Evolutionary conservation across 2,888 invertebrate genomes (phyloP).

Genomic region (Trileptium ribeirensis): DNA sequence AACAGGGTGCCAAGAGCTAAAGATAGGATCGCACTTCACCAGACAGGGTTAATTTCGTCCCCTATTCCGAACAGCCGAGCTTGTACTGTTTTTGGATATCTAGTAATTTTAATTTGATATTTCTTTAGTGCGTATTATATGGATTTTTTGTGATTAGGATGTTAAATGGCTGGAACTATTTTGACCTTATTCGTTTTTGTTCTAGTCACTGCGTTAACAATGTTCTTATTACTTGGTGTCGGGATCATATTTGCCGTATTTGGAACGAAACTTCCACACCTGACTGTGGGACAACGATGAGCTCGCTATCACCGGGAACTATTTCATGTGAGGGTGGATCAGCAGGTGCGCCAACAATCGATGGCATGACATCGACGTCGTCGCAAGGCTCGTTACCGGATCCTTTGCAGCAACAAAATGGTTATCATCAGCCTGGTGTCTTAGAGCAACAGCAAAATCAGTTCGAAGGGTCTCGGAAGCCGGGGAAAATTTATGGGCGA

Average conservation of each 20-base stretch:
- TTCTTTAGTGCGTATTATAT: too few relatives aligned
- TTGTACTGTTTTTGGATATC: too few relatives aligned
- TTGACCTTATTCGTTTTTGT: conserved; percentile 35
- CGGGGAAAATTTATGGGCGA: conserved; percentile 24
- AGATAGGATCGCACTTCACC: too few relatives aligned
- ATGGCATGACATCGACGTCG: background rate
- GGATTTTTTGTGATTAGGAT: too few relatives aligned
- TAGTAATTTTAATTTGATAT: too few relatives aligned
- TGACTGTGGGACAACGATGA: conserved; percentile 68
- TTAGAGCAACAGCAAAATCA: conserved; percentile 33
- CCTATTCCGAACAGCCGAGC: too few relatives aligned
- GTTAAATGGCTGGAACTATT: too few relatives aligned
- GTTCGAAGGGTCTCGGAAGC: conserved; percentile 22
- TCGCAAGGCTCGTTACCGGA: background rate
- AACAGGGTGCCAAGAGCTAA: too few relatives aligned
- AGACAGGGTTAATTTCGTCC: too few relatives aligned
- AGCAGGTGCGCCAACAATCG: background rate
- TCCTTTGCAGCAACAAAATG: background rate
- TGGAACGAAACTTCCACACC: conserved; percentile 97
- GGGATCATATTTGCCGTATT: conserved; percentile 94
- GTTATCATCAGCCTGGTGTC: background rate
- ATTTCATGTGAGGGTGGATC: conserved; percentile 13
- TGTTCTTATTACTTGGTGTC: conserved; percentile 92
- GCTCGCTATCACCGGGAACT: conserved; percentile 42
- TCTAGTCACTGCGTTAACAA: conserved; percentile 87